Evolutionary conservation across 2,113 vertebrate species (phyloP).

Genomic region (Pimephales promelas): DNA sequence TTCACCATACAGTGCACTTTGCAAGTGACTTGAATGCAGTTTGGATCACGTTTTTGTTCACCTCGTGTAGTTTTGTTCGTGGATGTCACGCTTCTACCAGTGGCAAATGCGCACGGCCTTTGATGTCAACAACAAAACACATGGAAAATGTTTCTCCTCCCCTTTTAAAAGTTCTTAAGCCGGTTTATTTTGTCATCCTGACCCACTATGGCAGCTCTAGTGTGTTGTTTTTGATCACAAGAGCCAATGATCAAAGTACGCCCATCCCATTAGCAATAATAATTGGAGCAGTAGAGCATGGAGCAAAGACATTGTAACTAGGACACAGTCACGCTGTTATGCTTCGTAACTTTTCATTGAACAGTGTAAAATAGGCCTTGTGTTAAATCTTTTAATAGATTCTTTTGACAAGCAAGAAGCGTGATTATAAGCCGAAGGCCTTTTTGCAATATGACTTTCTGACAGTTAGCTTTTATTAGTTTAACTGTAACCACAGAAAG

Average conservation of each 20-base stretch:
- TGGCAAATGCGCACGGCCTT: background rate
- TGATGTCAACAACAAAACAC: constrained; percentile 3
- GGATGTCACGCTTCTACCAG: background rate
- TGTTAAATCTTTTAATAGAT: constrained; percentile 35
- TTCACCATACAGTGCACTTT: background rate
- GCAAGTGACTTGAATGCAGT: background rate
- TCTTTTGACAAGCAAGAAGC: constrained; percentile 30
- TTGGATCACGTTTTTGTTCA: background rate
- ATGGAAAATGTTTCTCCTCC: background rate
- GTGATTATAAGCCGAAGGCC: constrained; percentile 13
- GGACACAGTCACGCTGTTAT: constrained; percentile 9
- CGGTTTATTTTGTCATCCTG: background rate
- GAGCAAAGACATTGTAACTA: constrained; percentile 17
- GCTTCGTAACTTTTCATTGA: constrained; percentile 26
- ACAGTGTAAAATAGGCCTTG: constrained; percentile 21
- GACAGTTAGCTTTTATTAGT: constrained; percentile 21
- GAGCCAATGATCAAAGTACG: constrained; percentile 20
- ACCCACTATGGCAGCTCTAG: background rate
- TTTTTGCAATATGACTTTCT: background rate
- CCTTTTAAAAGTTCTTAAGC: constrained; percentile 3
- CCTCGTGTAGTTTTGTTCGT: background rate
- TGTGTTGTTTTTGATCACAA: constrained; percentile 20
- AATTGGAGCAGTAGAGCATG: constrained; percentile 14
- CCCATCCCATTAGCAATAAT: background rate
- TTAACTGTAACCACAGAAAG: constrained; percentile 23